These are phyloP conservation scores for Aporophyla lueneburgensis DNA, from an alignment of 2,888 invertebrate genomes.

Conservation along the genomic window DNA sequence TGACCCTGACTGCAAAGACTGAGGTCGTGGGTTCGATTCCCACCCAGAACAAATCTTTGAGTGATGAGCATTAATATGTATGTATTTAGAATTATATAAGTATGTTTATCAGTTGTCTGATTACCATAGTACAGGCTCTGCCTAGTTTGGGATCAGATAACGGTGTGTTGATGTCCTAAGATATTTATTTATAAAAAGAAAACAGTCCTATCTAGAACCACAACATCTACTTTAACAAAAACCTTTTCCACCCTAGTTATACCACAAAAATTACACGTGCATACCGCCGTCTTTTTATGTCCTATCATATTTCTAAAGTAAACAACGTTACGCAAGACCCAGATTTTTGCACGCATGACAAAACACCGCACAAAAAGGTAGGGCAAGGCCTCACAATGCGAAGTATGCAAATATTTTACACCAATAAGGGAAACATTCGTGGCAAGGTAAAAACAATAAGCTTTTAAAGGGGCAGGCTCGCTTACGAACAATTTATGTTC, in stretches of 20 bases:
- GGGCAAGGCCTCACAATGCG: conserved; percentile 52
- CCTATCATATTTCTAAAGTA: conserved; percentile 60
- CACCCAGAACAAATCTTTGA: too few species aligned
- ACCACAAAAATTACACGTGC: conserved; percentile 47
- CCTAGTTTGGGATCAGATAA: too few species aligned
- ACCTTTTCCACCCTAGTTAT: conserved; percentile 16
- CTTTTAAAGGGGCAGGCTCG: conserved; percentile 63
- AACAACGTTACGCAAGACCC: conserved; percentile 57
- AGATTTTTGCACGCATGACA: conserved; percentile 59
- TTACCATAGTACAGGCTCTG: too few species aligned
- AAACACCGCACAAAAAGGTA: conserved; percentile 59
- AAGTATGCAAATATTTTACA: conserved; percentile 74
- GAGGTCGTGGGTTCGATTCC: too few species aligned
- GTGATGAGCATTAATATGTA: too few species aligned
- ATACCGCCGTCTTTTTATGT: conserved; percentile 42
- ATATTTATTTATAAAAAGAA: too few species aligned
- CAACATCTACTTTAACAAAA: conserved; percentile 5
- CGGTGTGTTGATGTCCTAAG: too few species aligned
- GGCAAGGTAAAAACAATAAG: conserved; percentile 76
- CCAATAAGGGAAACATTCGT: conserved; percentile 76
- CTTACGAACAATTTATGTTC: conserved; percentile 59
- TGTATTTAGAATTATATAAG: too few species aligned
- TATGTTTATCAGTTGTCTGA: too few species aligned
- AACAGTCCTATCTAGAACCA: background rate
- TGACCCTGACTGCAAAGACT: too few species aligned